A percentile compares a stretch with the other conserved stretches of the same genome.
These are phyloP conservation scores for Myxocyprinus asiaticus DNA, from an alignment of 2,113 vertebrate species.

Conservation along the genomic window DNA sequence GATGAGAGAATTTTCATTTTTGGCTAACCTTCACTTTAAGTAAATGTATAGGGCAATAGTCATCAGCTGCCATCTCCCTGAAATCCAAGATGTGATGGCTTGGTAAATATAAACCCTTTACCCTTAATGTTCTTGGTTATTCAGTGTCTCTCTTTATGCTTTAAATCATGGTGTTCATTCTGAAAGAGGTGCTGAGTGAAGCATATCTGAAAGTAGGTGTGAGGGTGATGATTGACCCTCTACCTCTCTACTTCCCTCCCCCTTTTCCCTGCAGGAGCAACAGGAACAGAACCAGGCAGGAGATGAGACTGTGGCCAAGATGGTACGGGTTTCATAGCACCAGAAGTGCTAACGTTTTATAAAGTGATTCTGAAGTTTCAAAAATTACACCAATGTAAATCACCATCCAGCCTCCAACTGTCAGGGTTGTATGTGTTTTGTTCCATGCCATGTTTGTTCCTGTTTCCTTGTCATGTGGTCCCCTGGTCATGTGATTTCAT, in stretches of 20 bases:
- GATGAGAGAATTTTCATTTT: too few species aligned
- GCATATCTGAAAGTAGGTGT: slow-evolving; percentile 12
- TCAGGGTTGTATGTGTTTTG: too few species aligned
- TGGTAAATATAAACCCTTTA: slow-evolving; percentile 36
- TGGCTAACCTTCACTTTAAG: too few species aligned
- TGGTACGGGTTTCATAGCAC: slow-evolving; percentile 94
- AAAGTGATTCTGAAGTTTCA: slow-evolving; percentile 27
- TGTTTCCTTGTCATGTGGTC: too few species aligned
- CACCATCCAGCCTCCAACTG: background rate
- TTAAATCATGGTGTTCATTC: slow-evolving; percentile 1
- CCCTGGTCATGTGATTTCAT: too few species aligned
- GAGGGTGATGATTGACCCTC: slow-evolving; percentile 35
- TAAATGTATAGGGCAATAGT: background rate
- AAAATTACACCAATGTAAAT: slow-evolving; percentile 13
- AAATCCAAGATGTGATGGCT: background rate
- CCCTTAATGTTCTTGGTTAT: slow-evolving; percentile 14
- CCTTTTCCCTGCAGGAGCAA: slow-evolving; percentile 51
- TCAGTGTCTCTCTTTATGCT: slow-evolving; percentile 12
- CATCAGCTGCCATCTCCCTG: too few species aligned
- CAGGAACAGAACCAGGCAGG: slow-evolving; percentile 83
- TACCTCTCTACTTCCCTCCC: slow-evolving; percentile 35
- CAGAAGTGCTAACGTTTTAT: slow-evolving; percentile 35
- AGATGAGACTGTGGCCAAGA: slow-evolving; percentile 92
- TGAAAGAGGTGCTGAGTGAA: slow-evolving; percentile 23
- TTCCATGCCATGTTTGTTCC: too few species aligned